Evolutionary conservation across 2,113 vertebrate species (phyloP).

Genomic region (Tachysurus vachellii): DNA sequence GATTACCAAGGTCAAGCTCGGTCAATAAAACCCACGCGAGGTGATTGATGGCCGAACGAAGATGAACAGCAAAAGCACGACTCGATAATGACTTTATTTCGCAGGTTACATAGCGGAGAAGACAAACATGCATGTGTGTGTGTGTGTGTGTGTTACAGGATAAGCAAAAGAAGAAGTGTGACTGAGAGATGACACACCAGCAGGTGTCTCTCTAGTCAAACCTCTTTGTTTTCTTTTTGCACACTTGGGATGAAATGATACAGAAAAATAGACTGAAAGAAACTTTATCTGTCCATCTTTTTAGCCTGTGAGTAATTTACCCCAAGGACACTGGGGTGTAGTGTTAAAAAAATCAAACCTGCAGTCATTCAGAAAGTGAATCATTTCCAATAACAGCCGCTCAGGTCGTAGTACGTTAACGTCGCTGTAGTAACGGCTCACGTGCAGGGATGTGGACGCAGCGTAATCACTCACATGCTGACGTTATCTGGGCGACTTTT

Average conservation of each 20-base stretch:
- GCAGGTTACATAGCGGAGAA: neutral
- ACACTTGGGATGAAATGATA: neutral
- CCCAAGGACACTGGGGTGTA: neutral
- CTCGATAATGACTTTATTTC: conserved; percentile 4
- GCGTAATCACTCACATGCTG: neutral
- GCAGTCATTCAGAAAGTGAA: neutral
- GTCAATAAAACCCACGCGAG: conserved; percentile 31
- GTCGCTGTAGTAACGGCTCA: neutral
- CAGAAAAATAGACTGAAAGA: neutral
- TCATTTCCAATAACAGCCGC: neutral
- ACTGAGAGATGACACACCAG: conserved; percentile 46
- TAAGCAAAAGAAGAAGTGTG: neutral
- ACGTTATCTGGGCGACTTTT: neutral
- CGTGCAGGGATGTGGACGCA: neutral
- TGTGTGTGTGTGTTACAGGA: neutral
- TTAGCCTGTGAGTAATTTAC: neutral
- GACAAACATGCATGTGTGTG: neutral
- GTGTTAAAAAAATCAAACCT: neutral
- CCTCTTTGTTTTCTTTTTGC: conserved; percentile 46
- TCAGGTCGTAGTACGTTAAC: neutral
- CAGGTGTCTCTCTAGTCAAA: conserved; percentile 69
- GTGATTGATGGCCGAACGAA: conserved; percentile 20
- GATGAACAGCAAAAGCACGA: conserved; percentile 25
- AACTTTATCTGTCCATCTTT: neutral
- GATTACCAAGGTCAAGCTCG: conserved; percentile 46